Base-by-base conservation (phyloP, 2,888 invertebrate species). In the Therioaphis trifolii region DNA sequence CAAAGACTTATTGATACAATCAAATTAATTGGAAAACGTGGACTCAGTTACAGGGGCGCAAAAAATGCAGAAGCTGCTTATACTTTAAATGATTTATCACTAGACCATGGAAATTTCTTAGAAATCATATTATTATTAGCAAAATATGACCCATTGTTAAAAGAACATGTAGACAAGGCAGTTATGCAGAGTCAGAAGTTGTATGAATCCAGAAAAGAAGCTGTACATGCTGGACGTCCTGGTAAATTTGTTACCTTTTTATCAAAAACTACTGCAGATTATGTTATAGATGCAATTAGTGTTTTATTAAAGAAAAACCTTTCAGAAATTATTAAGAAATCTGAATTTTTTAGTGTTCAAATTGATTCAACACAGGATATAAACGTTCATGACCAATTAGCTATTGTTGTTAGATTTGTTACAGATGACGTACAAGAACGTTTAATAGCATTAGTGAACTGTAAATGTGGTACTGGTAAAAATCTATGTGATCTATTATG, bases 361-460 rank as follows among this genome's bases (percentile, higher is more conserved):
- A 27, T 74, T 12, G 74, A 74, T 74, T 24, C 52, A 9, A 74
- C 74, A 7, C 74, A 74, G 29, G 74, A 74, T 52, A 74, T 74
- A 4, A 46, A 21, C 4, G 52, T 29, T 11, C 24, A 49, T 15
- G 49, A 49, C 15, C 49, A 49, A 49, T 86, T 84, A 14, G 84
- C 75, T 15, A 46, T 86, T 5, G 35, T 86, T 46, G 9, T 85
- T 3, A 74, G 84, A 58, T 86, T 80, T 80, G 84, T 86, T 43
- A 12, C 40, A 4, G 52, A 84, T 15, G 15, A 49, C 14, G 49
- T 84, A 27, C 46, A 61, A 40, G 85, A 85, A 80, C 29, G 85
- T 52, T 18, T 85, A n/a, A 21, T 85, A 68, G 69, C 72, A 21
- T 52, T 85, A 4, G 35, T 68, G 14, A 68, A 85, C 46, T 84